Conservation (phyloP, 2,888 invertebrate species). For the Eristalis intricaria region DNA sequence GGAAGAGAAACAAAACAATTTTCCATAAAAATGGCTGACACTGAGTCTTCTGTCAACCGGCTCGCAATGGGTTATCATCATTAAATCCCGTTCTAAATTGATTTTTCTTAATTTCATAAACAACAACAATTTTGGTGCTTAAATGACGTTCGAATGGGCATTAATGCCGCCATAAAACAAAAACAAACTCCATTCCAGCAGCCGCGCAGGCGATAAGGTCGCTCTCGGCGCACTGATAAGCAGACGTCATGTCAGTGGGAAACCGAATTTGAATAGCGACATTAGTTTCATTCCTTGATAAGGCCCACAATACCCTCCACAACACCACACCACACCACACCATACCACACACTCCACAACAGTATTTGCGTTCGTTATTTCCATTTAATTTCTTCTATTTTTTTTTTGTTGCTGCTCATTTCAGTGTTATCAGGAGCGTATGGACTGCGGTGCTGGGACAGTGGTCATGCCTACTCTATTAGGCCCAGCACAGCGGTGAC, state of each 20-base stretch:
- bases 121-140: constrained; percentile 61
- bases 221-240: constrained; percentile 55
- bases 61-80: constrained; percentile 47
- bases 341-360: neutral
- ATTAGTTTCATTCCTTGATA: constrained; percentile 53
- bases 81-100: constrained; percentile 39
- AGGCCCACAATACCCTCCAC: constrained; percentile 9
- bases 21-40: constrained; percentile 35
- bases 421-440: constrained; percentile 33
- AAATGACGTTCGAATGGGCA: constrained; percentile 61
- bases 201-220: constrained; percentile 58
- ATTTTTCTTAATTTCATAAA: constrained; percentile 49
- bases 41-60: constrained; percentile 34
- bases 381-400: constrained; percentile 1
- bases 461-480: constrained; percentile 24
- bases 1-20: constrained; percentile 19
- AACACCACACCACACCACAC: too few species aligned
- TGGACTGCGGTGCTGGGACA: constrained; percentile 2
- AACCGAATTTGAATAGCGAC: constrained; percentile 55
- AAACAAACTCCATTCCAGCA: constrained; percentile 50
- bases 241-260: constrained; percentile 60
- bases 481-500: constrained; percentile 5
- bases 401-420: neutral
- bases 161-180: constrained; percentile 67
- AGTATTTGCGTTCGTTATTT: constrained; percentile 10